A percentile compares a stretch with the other conserved stretches of the same genome.
These are phyloP conservation scores for Arrhopalites spinosus DNA, from an alignment of 2,888 invertebrate genomes.

Conservation along the genomic window DNA sequence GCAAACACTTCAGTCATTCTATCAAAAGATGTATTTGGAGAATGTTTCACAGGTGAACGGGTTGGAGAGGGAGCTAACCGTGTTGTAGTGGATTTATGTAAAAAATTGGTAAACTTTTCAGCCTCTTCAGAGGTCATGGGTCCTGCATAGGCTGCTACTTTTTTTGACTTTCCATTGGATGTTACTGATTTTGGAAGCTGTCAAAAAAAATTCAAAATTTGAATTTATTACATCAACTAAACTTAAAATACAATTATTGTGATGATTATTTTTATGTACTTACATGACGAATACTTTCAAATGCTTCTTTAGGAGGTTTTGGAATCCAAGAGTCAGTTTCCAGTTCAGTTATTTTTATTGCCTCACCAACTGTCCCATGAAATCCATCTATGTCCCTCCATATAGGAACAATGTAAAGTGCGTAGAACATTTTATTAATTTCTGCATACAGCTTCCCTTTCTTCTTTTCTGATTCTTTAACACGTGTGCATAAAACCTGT, in stretches of 20 bases:
- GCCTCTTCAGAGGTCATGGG: slow-evolving; percentile 83
- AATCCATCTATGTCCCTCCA: slow-evolving; percentile 65
- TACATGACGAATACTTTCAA: slow-evolving; percentile 24
- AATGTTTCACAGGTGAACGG: neutral
- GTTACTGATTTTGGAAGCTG: neutral
- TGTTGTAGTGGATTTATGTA: slow-evolving; percentile 36
- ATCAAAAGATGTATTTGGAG: no score
- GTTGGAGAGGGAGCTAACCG: neutral
- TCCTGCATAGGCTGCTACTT: slow-evolving; percentile 86
- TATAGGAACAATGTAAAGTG: slow-evolving; percentile 86
- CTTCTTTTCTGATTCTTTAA: slow-evolving; percentile 59
- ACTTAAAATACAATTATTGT: no score
- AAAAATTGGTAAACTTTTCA: slow-evolving; percentile 61
- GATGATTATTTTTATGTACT: neutral
- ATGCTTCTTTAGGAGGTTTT: slow-evolving; percentile 2
- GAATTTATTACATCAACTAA: neutral
- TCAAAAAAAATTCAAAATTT: neutral
- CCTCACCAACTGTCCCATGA: slow-evolving; percentile 29
- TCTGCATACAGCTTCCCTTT: slow-evolving; percentile 29
- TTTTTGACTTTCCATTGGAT: slow-evolving; percentile 71
- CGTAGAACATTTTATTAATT: slow-evolving; percentile 70
- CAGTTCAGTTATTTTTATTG: slow-evolving; percentile 3
- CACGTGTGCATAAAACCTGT: slow-evolving; percentile 77
- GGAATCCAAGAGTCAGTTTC: neutral
- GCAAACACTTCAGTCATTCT: neutral